These are phyloP conservation scores for Drosophila infuscata DNA, from an alignment of 2,888 invertebrate species.

Conservation along the genomic window DNA sequence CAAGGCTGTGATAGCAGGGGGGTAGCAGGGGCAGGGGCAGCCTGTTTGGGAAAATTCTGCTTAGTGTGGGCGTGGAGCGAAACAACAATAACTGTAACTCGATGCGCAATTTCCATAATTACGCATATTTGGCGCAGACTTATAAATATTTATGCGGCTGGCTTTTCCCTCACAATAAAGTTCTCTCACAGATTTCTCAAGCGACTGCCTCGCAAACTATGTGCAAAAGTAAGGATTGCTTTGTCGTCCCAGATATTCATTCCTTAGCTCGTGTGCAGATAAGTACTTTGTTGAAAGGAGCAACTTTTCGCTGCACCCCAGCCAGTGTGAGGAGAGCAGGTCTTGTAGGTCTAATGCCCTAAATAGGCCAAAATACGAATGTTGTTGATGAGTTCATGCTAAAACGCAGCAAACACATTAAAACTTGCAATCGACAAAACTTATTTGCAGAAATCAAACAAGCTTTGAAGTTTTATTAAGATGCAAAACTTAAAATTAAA, in stretches of 20 bases:
- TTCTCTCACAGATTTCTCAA: constrained; percentile 23
- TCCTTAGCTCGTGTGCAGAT: not conserved
- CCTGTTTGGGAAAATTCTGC: not conserved
- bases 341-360: not conserved
- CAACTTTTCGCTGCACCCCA: constrained; percentile 7
- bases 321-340: not conserved
- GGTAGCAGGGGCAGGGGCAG: not conserved
- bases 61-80: not conserved
- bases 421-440: constrained; percentile 2
- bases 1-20: not conserved
- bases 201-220: constrained; percentile 1
- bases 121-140: constrained; percentile 71
- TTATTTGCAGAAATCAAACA: constrained; percentile 2
- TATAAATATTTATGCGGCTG: constrained; percentile 72
- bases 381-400: not conserved
- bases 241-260: not conserved
- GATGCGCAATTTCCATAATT: constrained; percentile 77
- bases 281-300: constrained; percentile 4
- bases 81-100: constrained; percentile 54
- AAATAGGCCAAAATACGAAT: not conserved
- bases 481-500: no score
- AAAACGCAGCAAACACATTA: not conserved
- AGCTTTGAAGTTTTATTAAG: not conserved
- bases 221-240: not conserved
- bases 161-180: constrained; percentile 39